Percentiles rank a stretch among this genome's conserved stretches.
Conservation (phyloP, 2,113 vertebrate species). For the Corythoichthys haematopterus region DNA sequence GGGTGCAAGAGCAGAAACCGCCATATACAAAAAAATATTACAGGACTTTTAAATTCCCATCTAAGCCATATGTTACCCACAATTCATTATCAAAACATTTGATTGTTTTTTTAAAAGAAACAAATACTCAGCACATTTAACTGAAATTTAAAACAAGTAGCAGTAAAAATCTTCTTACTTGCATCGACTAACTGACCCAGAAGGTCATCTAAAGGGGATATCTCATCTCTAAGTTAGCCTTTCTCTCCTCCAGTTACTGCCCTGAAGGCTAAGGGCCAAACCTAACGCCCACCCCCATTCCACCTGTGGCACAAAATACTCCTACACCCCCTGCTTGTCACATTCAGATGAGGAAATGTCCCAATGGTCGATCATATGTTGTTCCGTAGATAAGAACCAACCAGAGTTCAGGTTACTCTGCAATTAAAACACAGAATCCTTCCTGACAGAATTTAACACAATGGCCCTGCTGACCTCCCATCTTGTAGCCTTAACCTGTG, state of each 20-base stretch:
- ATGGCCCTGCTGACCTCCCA: conserved; percentile 16
- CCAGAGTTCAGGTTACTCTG: conserved; percentile 64
- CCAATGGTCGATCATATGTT: conserved; percentile 69
- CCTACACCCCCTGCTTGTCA: conserved; percentile 54
- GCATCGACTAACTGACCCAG: conserved; percentile 23
- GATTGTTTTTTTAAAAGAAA: background rate
- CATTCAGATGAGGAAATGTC: conserved; percentile 62
- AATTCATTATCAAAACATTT: background rate
- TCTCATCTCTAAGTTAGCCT: conserved; percentile 44
- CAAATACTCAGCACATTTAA: background rate
- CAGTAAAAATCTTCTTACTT: background rate
- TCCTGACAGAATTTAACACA: conserved; percentile 53
- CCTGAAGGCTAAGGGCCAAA: conserved; percentile 47
- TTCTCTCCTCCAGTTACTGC: conserved; percentile 63
- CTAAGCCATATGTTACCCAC: background rate
- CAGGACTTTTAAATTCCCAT: background rate
- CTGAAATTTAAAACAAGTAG: background rate
- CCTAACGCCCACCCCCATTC: conserved; percentile 19
- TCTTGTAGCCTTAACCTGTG: conserved; percentile 31
- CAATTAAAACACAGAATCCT: conserved; percentile 60
- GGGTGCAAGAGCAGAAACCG: too few species aligned
- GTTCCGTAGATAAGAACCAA: conserved; percentile 55
- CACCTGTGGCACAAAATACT: conserved; percentile 55
- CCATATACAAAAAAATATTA: background rate
- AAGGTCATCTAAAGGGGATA: conserved; percentile 48